Base-by-base conservation (phyloP, 2,797 vertebrate species). In the Scolopax rusticola region DNA sequence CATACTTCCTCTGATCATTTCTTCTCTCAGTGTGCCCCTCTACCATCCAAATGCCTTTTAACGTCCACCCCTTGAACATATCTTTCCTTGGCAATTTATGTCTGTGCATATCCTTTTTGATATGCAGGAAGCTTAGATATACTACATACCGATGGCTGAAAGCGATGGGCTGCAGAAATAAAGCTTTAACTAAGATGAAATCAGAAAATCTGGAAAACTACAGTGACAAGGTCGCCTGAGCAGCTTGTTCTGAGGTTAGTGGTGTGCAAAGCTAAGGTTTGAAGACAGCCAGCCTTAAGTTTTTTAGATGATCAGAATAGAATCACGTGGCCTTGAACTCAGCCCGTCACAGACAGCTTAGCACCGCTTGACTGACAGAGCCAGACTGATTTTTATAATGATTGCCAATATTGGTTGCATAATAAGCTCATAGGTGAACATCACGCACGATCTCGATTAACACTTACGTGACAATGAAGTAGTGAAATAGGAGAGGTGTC, bases 21-120 rank as follows among this genome's bases (percentile, higher is more conserved):
- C 82, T 80, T 89, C 68, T 91, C 53, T 94, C 33, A 2, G 74
- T 28, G 75, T 91, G 90, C 64, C 81, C 84, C 64, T 93, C 71
- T 92, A 80, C 95, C 84, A 71, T 80, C 89, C 87, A 92, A 95
- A 95, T 71, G 75, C 53, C 88, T 97, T 95, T 95, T 89, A 95
- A 95, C 89, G 64, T 80, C 90, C 95, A 65, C 78, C 75, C 84
- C 93, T 90, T 83, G 74, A 75, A 76, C 14, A 10, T 11, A 41
- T 12, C 87, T 94, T 80, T 95, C 67, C 90, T 91, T 90, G 47
- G 84, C 82, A 89, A 92, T 95, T 94, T 87, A 69, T 84, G 79
- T 67, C 71, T 91, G 13, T 81, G 87, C 25, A 71, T 73, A 88
- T 88, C 81, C 74, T 87, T 50, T 82, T 85, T 93, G 93, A 95